These are phyloP conservation scores for Macrobrachium nipponense DNA, from an alignment of 1,140 invertebrate genomes.

Conservation along the genomic window DNA sequence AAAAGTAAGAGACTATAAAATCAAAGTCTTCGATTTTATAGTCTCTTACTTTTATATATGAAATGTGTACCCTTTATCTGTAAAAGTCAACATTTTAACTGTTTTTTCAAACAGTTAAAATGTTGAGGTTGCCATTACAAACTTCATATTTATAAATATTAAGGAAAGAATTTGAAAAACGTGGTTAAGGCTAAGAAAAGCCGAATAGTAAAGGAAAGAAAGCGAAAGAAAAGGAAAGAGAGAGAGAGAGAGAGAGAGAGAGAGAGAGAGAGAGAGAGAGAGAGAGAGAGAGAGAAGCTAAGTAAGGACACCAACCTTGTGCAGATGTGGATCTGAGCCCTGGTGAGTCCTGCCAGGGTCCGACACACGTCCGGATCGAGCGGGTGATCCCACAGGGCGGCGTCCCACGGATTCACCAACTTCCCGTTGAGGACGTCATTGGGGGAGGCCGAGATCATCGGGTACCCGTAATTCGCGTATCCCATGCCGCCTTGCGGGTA, in stretches of 20 bases:
- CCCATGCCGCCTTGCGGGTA: not conserved
- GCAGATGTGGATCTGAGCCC: constrained; percentile 26
- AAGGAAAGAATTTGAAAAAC: not conserved
- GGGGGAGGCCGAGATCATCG: constrained; percentile 34
- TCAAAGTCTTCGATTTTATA: too few species aligned
- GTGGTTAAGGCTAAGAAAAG: not conserved
- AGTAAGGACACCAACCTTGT: constrained; percentile 3
- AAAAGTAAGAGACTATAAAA: too few species aligned
- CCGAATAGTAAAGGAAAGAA: not conserved
- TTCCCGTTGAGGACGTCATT: constrained; percentile 47
- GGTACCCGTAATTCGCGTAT: constrained; percentile 49
- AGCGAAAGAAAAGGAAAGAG: not conserved
- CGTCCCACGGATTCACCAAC: constrained; percentile 37
- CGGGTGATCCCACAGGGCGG: constrained; percentile 36
- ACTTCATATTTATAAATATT: not conserved
- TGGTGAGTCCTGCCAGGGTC: constrained; percentile 32
- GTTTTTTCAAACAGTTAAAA: too few species aligned
- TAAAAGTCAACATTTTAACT: too few species aligned
- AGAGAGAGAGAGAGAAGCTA: too few species aligned
- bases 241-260: not conserved
- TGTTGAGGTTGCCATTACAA: not conserved
- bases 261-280: not conserved
- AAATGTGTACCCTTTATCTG: not conserved
- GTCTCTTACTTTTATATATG: too few species aligned
- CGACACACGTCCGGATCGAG: constrained; percentile 40